Percentiles rank a stretch among this genome's conserved stretches.
Evolutionary conservation across 2,888 invertebrate genomes (phyloP).

Genomic region (Beris chalybata): DNA sequence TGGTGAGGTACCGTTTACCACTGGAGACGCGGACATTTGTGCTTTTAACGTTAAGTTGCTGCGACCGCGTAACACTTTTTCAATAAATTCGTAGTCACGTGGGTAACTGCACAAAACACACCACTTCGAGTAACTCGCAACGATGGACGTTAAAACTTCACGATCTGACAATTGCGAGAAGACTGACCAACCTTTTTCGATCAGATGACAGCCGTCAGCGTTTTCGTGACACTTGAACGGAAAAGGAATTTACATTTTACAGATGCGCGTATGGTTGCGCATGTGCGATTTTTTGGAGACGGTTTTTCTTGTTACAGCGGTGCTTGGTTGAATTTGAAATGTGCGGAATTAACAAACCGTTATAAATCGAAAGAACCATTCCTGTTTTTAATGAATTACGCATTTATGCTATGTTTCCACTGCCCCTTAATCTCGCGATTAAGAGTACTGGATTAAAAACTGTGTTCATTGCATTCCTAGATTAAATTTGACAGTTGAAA

Average conservation of each 20-base stretch:
- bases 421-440: no score
- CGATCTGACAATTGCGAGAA: constrained; percentile 25
- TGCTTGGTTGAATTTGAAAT: no score
- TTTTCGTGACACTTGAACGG: no score
- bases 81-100: constrained; percentile 11
- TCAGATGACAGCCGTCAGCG: constrained; percentile 25
- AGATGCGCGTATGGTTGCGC: constrained; percentile 6
- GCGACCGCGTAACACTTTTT: neutral
- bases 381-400: no score
- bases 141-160: constrained; percentile 12
- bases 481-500: no score
- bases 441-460: no score
- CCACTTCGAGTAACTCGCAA: constrained; percentile 18
- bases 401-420: no score
- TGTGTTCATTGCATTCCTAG: no score
- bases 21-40: constrained; percentile 46
- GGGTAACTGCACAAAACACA: constrained; percentile 11
- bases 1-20: constrained; percentile 49
- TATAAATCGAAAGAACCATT: no score
- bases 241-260: neutral
- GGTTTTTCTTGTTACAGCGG: no score
- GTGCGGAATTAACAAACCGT: no score
- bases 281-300: no score
- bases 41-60: constrained; percentile 12
- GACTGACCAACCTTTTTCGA: constrained; percentile 19